Base-by-base conservation (phyloP, 2,888 invertebrate species). In the Leptogaster cylindrica region DNA sequence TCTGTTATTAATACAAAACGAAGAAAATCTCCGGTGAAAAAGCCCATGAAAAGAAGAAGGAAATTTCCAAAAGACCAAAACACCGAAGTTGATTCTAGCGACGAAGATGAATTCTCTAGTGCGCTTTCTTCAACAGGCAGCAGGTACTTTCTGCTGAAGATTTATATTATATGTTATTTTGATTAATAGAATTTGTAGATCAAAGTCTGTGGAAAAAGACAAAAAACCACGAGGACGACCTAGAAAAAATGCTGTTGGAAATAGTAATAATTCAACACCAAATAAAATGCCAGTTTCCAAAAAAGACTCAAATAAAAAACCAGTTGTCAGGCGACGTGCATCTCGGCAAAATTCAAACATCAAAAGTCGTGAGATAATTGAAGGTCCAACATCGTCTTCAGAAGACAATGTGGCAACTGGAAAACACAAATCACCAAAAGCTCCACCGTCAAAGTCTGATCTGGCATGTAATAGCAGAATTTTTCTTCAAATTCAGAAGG, bases 31-130 rank as follows among this genome's bases (percentile, higher is more conserved):
- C 64, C 67, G 8, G 44, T 14, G 6, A 71, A 71, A 25, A 69
- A 69, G 28, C 63, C 71, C 23, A 58, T 25, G 6, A 70, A 68
- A 46, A 63, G 68, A 44, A 63, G 70, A 23, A 63, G 63, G 48
- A 79, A 79, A 28, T 65, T 69, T 27, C 64, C 67, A 48, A 66
- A 66, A 48, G 68, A 69, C n/a, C 66, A 68, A 6, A 51, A 36
- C 46, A 66, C 71, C 39, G 55, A 48, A 27, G 80, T 78, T 75
- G 81, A 80, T 67, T 78, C 78, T 1, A 80, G 81, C 61, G 72
- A 72, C 27, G 77, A 76, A 27, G 68, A 72, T 36, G 72, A 67
- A 67, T 68, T 71, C 63, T 72, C 72, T 41, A 69, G 71, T 68
- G 72, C 72, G 64, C 31, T 71, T 61, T 67, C 69, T 51, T 66